These are phyloP conservation scores for Poecilia gillii DNA, from an alignment of 2,797 vertebrate species.

Conservation along the genomic window DNA sequence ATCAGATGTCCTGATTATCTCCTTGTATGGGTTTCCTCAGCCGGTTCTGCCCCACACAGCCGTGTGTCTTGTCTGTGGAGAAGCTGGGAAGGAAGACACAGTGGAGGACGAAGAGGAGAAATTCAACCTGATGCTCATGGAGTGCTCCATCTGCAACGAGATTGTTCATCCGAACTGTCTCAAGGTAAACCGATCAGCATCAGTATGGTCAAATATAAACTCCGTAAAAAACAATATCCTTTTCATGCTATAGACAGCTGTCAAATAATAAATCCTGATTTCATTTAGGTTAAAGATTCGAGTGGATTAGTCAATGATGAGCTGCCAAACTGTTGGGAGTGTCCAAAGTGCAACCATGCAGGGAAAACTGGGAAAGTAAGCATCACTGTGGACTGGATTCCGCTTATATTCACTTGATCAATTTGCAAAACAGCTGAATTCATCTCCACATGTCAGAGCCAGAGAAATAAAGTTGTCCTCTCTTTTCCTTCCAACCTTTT, in stretches of 20 bases:
- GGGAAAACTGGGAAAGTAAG: conserved; percentile 99
- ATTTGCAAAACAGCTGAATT: background rate
- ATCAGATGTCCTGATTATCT: background rate
- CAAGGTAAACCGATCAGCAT: conserved; percentile 79
- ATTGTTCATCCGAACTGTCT: conserved; percentile 96
- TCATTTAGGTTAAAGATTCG: conserved; percentile 89
- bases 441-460: conserved; percentile 36
- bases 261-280: conserved; percentile 11
- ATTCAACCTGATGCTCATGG: conserved; percentile 97
- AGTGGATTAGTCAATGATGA: conserved; percentile 95
- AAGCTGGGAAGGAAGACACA: conserved; percentile 95
- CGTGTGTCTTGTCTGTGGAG: conserved; percentile 93
- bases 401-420: conserved; percentile 1
- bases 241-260: background rate
- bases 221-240: background rate
- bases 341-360: conserved; percentile 96
- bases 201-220: background rate
- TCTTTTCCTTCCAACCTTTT: conserved; percentile 85
- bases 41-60: conserved; percentile 96
- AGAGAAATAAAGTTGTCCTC: conserved; percentile 90
- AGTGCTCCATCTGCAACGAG: conserved; percentile 98
- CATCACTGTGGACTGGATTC: conserved; percentile 62
- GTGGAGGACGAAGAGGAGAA: conserved; percentile 93
- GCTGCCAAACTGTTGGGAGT: conserved; percentile 99
- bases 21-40: conserved; percentile 68